Percentiles rank a stretch among this genome's conserved stretches.
phyloP scores from a whole-genome alignment of 2,888 invertebrate species.

The Dryomyza anilis region DNA sequence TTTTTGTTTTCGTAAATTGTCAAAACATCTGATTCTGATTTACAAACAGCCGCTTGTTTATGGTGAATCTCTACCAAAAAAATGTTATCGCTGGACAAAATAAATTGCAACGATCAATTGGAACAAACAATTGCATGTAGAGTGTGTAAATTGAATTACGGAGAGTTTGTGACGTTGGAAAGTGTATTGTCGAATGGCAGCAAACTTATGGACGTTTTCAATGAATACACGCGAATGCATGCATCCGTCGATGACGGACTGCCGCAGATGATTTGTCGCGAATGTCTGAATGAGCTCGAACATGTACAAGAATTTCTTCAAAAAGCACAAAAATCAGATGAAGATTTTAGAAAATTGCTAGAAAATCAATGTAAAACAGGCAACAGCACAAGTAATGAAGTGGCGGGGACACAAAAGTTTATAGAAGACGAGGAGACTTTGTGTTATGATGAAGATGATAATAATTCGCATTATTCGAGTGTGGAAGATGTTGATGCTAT shows the following conservation, averaged over 20 bases:
- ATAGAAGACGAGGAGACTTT: no score
- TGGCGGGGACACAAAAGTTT: no score
- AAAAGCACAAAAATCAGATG: constrained; percentile 33
- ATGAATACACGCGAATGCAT: constrained; percentile 36
- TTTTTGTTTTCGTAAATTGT: no score
- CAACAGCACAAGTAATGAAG: no score
- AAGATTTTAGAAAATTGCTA: constrained; percentile 22
- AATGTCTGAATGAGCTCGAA: constrained; percentile 32
- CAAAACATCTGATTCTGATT: no score
- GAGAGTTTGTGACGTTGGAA: constrained; percentile 37
- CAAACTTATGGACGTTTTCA: constrained; percentile 34
- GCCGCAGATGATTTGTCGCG: constrained; percentile 37
- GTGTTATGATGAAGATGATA: no score
- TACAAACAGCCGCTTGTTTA: no score
- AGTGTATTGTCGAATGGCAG: constrained; percentile 18
- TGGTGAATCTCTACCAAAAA: no score
- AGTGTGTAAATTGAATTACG: constrained; percentile 34
- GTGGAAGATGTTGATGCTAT: background rate
- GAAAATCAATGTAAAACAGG: constrained; percentile 10
- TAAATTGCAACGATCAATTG: no score
- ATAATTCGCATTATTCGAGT: background rate
- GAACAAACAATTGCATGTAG: no score
- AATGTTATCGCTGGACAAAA: no score
- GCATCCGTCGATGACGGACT: constrained; percentile 33
- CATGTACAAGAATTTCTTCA: constrained; percentile 29